Percentiles rank a stretch among this genome's conserved stretches.
Conservation (phyloP, 2,888 invertebrate genomes). For the Erebia ligea region DNA sequence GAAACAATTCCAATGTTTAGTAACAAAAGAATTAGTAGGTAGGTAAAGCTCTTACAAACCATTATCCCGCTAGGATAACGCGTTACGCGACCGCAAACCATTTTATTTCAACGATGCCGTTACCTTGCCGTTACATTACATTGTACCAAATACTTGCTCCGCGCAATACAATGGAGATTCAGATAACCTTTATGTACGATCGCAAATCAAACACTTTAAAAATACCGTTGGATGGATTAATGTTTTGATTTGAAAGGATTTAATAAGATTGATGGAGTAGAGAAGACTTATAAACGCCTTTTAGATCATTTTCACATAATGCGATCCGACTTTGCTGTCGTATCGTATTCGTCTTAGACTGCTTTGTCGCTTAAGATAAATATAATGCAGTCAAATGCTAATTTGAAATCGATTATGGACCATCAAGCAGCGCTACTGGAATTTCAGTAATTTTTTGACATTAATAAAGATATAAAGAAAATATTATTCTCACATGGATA, state of each 20-base stretch:
- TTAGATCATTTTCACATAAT: neutral
- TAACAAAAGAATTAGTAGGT: neutral
- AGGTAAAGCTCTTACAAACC: neutral
- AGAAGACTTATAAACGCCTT: neutral
- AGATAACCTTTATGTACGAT: constrained; percentile 5
- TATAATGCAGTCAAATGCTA: too few species aligned
- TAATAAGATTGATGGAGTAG: neutral
- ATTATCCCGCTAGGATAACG: neutral
- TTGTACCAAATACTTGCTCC: neutral
- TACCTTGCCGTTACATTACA: constrained; percentile 10
- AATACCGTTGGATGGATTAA: constrained; percentile 7
- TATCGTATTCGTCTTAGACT: neutral
- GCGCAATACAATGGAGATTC: constrained; percentile 6
- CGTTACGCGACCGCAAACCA: neutral
- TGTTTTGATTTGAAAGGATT: constrained; percentile 4
- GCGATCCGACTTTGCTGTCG: neutral
- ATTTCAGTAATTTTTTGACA: too few species aligned
- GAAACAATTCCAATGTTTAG: neutral
- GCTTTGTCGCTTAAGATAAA: too few species aligned
- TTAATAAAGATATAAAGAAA: too few species aligned
- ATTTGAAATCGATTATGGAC: too few species aligned
- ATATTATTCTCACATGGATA: too few species aligned
- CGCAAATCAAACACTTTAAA: constrained; percentile 14
- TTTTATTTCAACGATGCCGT: neutral
- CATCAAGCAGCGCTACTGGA: too few species aligned